These are phyloP conservation scores for Agrypnus murinus DNA, from an alignment of 2,888 invertebrate genomes.

Conservation along the genomic window DNA sequence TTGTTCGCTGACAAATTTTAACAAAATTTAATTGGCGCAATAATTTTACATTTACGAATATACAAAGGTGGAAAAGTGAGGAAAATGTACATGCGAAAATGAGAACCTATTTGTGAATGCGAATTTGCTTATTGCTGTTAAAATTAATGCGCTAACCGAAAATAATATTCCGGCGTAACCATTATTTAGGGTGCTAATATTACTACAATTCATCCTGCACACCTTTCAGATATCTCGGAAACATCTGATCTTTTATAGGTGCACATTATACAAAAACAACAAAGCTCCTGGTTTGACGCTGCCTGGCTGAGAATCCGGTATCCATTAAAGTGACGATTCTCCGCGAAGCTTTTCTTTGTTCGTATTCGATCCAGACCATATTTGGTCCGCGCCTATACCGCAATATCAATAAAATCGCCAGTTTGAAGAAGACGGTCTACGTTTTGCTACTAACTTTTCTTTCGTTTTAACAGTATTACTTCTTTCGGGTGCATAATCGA, in stretches of 20 bases:
- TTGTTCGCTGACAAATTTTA: constrained; percentile 22
- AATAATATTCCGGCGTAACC: constrained; percentile 15
- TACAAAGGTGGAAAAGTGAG: constrained; percentile 11
- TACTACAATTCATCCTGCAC: not conserved
- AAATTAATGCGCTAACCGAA: constrained; percentile 23
- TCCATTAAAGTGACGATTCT: constrained; percentile 38
- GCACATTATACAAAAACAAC: constrained; percentile 27
- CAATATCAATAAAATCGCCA: constrained; percentile 47
- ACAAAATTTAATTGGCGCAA: constrained; percentile 24
- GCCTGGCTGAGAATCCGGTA: constrained; percentile 21
- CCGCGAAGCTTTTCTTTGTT: constrained; percentile 22
- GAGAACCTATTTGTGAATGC: not conserved
- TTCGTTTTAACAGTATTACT: constrained; percentile 51
- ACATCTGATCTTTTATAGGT: constrained; percentile 13
- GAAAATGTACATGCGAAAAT: not conserved
- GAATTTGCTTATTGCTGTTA: constrained; percentile 22
- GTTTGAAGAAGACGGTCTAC: constrained; percentile 48
- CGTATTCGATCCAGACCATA: constrained; percentile 31
- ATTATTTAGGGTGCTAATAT: constrained; percentile 7
- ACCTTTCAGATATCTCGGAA: constrained; percentile 13
- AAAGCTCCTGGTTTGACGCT: constrained; percentile 23
- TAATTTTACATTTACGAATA: constrained; percentile 20
- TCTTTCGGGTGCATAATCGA: constrained; percentile 47
- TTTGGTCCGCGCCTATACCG: constrained; percentile 31
- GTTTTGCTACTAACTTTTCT: constrained; percentile 47